Percentiles rank a stretch among this genome's conserved stretches.
phyloP scores from a whole-genome alignment of 2,888 invertebrate genomes.

The Alsophila aescularia region DNA sequence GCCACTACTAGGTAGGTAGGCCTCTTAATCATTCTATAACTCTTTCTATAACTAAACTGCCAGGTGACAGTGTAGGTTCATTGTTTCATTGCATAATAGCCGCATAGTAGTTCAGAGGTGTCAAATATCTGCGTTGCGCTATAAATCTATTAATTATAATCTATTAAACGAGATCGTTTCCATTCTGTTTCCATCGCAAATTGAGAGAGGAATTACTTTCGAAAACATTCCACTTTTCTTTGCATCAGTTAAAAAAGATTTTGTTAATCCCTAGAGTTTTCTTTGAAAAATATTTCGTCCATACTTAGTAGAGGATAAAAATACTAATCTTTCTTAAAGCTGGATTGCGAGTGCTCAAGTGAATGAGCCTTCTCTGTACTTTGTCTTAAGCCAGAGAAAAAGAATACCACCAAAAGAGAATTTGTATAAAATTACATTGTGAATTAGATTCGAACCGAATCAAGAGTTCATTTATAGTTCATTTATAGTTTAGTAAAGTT shows the following conservation, averaged over 20 bases:
- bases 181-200: neutral
- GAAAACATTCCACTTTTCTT: constrained; percentile 22
- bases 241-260: constrained; percentile 27
- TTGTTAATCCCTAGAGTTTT: constrained; percentile 27
- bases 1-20: too few relatives aligned
- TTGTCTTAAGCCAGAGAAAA: constrained; percentile 10
- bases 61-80: too few relatives aligned
- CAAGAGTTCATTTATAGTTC: too few relatives aligned
- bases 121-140: too few relatives aligned
- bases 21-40: too few relatives aligned
- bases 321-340: constrained; percentile 33
- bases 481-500: too few relatives aligned
- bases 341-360: constrained; percentile 30
- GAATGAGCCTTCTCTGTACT: constrained; percentile 22
- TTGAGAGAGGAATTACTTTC: constrained; percentile 15
- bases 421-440: neutral
- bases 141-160: too few relatives aligned
- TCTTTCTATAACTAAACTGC: too few relatives aligned
- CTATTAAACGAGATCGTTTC: constrained; percentile 10
- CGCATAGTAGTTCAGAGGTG: too few relatives aligned
- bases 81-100: too few relatives aligned
- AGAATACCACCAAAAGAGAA: neutral
- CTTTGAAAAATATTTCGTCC: constrained; percentile 33
- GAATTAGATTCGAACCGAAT: neutral
- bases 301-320: constrained; percentile 33